Evolutionary conservation across 2,888 invertebrate genomes (phyloP).

Genomic region (Epicampocera succincta): DNA sequence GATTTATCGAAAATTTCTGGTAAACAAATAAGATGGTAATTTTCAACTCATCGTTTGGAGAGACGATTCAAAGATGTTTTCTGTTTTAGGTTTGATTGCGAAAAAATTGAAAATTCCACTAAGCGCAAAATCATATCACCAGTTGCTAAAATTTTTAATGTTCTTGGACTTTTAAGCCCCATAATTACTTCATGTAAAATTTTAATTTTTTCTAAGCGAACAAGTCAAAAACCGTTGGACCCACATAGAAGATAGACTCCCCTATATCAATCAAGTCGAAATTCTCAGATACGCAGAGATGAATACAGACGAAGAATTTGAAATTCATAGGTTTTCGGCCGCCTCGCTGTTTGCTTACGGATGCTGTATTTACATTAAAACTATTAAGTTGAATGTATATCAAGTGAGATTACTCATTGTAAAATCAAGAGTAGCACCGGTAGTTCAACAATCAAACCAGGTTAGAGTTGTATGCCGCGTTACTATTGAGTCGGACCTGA

Average conservation of each 20-base stretch:
- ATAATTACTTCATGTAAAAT: background rate
- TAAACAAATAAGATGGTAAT: no score
- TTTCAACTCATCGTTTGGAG: no score
- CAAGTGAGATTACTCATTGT: slow-evolving; percentile 23
- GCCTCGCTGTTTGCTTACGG: slow-evolving; percentile 32
- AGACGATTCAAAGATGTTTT: no score
- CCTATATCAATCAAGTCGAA: background rate
- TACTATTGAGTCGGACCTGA: slow-evolving; percentile 31
- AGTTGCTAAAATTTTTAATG: no score
- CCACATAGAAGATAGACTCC: background rate
- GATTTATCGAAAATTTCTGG: no score
- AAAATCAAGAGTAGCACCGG: slow-evolving; percentile 28
- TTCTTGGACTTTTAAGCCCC: no score
- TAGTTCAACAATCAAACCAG: slow-evolving; percentile 14
- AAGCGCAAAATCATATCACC: no score
- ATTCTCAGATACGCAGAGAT: background rate
- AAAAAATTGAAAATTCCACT: no score
- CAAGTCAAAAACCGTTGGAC: no score
- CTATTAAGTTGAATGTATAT: background rate
- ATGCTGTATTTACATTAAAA: background rate
- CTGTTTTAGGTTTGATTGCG: no score
- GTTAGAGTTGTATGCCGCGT: slow-evolving; percentile 8
- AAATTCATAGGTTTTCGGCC: slow-evolving; percentile 25
- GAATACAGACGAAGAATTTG: no score
- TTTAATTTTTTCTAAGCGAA: no score